These are phyloP conservation scores for Latrodectus elegans DNA, from an alignment of 2,888 invertebrate genomes.

Conservation along the genomic window DNA sequence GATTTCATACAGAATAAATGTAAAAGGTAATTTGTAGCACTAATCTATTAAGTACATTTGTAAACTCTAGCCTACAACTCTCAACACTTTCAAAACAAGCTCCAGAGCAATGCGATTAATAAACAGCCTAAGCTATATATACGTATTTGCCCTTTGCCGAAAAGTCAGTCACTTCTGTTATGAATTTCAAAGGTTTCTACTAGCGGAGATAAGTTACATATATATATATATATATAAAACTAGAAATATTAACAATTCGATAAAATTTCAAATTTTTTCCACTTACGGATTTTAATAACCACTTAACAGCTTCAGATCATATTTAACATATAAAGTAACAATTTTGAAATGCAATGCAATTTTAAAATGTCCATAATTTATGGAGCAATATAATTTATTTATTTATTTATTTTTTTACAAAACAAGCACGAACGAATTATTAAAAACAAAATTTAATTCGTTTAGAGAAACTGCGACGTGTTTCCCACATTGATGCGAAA, in stretches of 20 bases:
- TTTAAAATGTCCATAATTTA: too few species aligned
- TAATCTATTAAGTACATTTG: slow-evolving; percentile 8
- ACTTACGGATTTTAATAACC: not conserved
- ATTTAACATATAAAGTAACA: not conserved
- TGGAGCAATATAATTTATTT: too few species aligned
- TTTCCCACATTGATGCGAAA: too few species aligned
- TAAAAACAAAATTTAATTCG: too few species aligned
- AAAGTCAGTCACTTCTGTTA: slow-evolving; percentile 10
- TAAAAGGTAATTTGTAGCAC: not conserved
- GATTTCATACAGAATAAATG: too few species aligned
- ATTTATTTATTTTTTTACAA: too few species aligned
- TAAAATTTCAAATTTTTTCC: slow-evolving; percentile 14
- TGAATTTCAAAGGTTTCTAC: not conserved
- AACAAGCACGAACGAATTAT: too few species aligned
- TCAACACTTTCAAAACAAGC: slow-evolving; percentile 19
- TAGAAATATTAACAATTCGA: slow-evolving; percentile 42
- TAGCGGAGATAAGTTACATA: slow-evolving; percentile 6
- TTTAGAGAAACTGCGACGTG: too few species aligned
- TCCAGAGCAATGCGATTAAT: not conserved
- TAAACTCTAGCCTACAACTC: slow-evolving; percentile 15
- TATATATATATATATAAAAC: slow-evolving; percentile 32
- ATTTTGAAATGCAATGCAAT: not conserved
- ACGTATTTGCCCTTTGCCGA: too few species aligned
- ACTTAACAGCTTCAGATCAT: too few species aligned
- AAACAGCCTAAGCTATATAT: too few species aligned